Conservation (phyloP, 2,888 invertebrate species). For the Ecdyonurus torrentis region DNA sequence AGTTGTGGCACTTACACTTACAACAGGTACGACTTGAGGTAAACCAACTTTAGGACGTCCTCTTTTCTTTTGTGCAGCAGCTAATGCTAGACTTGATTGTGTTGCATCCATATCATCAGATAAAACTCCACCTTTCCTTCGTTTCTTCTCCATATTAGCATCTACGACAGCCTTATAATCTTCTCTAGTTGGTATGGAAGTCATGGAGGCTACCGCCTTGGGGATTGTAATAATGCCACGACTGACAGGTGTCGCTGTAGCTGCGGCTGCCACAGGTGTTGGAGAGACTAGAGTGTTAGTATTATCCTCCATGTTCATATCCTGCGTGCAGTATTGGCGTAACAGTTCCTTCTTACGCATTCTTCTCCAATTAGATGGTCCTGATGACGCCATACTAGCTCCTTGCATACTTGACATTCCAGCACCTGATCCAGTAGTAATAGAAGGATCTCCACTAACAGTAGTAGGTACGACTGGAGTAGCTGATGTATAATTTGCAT, state of each 20-base stretch:
- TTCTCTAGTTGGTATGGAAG: slow-evolving; percentile 68
- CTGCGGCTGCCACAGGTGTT: slow-evolving; percentile 21
- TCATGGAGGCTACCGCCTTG: slow-evolving; percentile 79
- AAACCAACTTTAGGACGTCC: slow-evolving; percentile 12
- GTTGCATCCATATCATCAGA: not conserved
- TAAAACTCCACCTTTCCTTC: slow-evolving; percentile 29
- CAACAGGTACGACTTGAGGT: slow-evolving; percentile 52
- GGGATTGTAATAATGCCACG: slow-evolving; percentile 67
- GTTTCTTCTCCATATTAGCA: slow-evolving; percentile 50
- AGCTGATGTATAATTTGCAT: slow-evolving; percentile 49
- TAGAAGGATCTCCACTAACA: slow-evolving; percentile 4
- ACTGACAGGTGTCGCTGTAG: slow-evolving; percentile 30
- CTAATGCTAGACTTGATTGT: not conserved
- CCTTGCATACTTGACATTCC: slow-evolving; percentile 31
- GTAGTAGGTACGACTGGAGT: slow-evolving; percentile 26
- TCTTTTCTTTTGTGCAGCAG: slow-evolving; percentile 3
- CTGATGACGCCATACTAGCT: slow-evolving; percentile 31
- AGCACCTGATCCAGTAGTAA: slow-evolving; percentile 4
- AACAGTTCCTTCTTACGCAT: slow-evolving; percentile 83
- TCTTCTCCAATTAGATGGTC: slow-evolving; percentile 58
- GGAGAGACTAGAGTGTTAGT: slow-evolving; percentile 31
- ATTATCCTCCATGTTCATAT: slow-evolving; percentile 71
- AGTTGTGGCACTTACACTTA: slow-evolving; percentile 12
- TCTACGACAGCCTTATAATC: slow-evolving; percentile 56
- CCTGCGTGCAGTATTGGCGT: slow-evolving; percentile 69